Base-by-base conservation (phyloP, 2,888 invertebrate genomes). In the Agriopis aurantiaria region DNA sequence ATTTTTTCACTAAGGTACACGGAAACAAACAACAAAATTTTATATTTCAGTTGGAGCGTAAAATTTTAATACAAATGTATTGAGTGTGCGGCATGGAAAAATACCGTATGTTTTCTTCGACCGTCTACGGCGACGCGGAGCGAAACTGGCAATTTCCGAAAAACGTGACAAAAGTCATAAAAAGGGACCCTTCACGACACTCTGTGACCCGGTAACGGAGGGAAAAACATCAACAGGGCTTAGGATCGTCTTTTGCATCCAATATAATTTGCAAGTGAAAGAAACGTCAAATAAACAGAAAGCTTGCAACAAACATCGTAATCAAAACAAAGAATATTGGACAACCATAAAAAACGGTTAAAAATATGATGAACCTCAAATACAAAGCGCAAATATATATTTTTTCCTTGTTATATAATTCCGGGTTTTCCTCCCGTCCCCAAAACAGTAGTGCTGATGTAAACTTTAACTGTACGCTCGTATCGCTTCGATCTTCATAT, bases 91-190 rank as follows among this genome's bases (percentile, higher is more conserved):
- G 23, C 10, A 46, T 46, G 60, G 52, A 68, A 65, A 74, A 68
- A 57, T 56, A 59, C 51, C 71, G 76, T 69, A 57, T 79, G 77
- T 80, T 81, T 81, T 75, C 81, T 83, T 81, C 80, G 80, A 79
- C 81, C 79, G 81, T 55, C 76, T 75, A 76, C 79, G 76, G 17
- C 17, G 17, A 23, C 17, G 69, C 78, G 74, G 71, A 76, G 74
- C 76, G 79, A 79, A 75, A 77, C 75, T 77, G 81, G 84, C 86
- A 87, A 88, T 88, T 87, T 86, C 85, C 81, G 79, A 80, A 84
- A 87, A 86, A 86, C 86, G 88, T 86, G 88, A 87, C 88, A 86
- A 84, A 85, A 80, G 77, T 84, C 87, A 85, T 87, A 87, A 88
- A 88, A 86, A 84, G 84, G 81, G 81, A 80, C 74, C 75, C 61